phyloP scores from a whole-genome alignment of 2,797 vertebrate genomes.

The Tachyglossus aculeatus region DNA sequence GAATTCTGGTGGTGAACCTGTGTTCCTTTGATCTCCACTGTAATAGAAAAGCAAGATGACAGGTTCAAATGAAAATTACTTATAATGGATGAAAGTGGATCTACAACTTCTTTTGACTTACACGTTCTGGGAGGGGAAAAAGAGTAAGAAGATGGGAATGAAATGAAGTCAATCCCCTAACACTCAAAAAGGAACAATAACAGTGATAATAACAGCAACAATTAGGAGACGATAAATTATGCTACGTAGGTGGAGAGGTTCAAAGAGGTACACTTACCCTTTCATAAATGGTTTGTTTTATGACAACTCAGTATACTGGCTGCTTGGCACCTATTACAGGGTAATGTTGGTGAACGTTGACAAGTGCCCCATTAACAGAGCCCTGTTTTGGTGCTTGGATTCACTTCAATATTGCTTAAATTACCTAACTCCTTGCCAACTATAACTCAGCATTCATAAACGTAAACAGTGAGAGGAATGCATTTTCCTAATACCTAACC shows the following conservation, averaged over 20 bases:
- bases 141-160: neutral
- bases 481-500: constrained; percentile 1
- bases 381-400: neutral
- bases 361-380: neutral
- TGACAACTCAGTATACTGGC: too few species aligned
- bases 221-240: too few species aligned
- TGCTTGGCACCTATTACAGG: too few species aligned
- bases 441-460: constrained; percentile 5
- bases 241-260: neutral
- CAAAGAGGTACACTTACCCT: neutral
- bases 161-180: constrained; percentile 52
- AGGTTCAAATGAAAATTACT: constrained; percentile 64
- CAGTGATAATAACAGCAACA: constrained; percentile 16
- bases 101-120: constrained; percentile 42
- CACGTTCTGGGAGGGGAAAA: constrained; percentile 22
- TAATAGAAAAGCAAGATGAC: constrained; percentile 64
- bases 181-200: constrained; percentile 39
- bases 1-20: constrained; percentile 47
- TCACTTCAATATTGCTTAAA: neutral
- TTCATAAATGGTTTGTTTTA: too few species aligned
- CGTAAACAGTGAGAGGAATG: constrained; percentile 25
- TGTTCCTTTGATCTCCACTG: constrained; percentile 67
- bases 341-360: too few species aligned
- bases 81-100: constrained; percentile 62
- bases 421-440: neutral